phyloP scores from a whole-genome alignment of 2,113 vertebrate genomes.

The Excalfactoria chinensis region DNA sequence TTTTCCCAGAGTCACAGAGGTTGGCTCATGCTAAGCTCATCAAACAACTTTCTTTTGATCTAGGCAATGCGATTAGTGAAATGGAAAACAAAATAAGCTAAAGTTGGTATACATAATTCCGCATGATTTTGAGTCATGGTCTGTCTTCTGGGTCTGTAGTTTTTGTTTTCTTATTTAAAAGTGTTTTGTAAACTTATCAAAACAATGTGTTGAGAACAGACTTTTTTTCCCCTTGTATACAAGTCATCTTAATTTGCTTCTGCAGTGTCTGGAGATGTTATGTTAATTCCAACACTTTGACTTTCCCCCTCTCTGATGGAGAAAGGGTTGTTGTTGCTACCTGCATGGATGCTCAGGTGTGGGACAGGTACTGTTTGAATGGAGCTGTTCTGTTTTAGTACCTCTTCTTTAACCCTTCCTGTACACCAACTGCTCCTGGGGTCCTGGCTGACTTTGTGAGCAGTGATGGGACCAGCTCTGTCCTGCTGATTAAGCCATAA shows the following conservation, averaged over 20 bases:
- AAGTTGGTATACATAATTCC: neutral
- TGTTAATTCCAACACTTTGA: neutral
- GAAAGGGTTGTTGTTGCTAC: neutral
- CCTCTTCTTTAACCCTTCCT: neutral
- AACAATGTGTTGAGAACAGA: neutral
- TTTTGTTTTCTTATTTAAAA: neutral
- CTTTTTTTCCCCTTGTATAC: neutral
- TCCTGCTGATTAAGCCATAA: neutral
- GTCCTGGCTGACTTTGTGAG: neutral
- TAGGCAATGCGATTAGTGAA: neutral
- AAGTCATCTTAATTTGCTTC: slow-evolving; percentile 12
- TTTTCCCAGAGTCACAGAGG: neutral
- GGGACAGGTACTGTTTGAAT: accelerated
- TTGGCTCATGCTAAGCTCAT: neutral
- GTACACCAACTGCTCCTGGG: neutral
- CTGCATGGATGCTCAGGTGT: accelerated
- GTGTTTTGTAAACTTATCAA: neutral
- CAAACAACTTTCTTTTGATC: neutral
- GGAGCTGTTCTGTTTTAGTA: neutral
- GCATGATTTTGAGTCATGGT: neutral
- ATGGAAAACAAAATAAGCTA: neutral
- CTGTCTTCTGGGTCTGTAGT: neutral
- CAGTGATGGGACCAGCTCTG: accelerated
- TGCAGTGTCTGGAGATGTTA: neutral
- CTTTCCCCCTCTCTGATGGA: neutral